Percentiles rank a stretch among this genome's conserved stretches.
Evolutionary conservation across 2,113 vertebrate genomes (phyloP).

Genomic region (Epinephelus moara): DNA sequence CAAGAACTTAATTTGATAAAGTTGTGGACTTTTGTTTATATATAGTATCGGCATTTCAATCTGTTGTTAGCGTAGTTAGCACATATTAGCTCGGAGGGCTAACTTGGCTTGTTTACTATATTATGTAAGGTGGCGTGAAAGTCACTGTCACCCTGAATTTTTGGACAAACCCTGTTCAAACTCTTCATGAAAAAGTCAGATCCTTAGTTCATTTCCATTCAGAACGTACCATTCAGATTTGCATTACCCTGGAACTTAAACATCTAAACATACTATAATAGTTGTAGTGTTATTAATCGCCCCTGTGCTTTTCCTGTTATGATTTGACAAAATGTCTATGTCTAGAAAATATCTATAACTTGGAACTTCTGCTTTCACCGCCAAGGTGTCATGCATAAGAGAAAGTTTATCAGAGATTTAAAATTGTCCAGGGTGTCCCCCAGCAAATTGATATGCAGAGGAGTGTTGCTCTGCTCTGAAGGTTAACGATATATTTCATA

Average conservation of each 20-base stretch:
- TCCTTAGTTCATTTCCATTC: background rate
- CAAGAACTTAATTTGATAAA: no score
- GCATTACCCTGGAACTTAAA: no score
- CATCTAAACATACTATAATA: background rate
- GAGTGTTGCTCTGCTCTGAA: background rate
- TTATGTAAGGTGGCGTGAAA: no score
- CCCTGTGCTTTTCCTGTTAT: background rate
- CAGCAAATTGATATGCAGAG: background rate
- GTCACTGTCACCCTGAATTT: no score
- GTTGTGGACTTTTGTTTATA: no score
- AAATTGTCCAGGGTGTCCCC: background rate
- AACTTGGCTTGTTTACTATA: no score
- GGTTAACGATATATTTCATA: slow-evolving; percentile 13
- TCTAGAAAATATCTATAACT: background rate
- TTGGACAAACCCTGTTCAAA: no score
- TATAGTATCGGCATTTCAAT: no score
- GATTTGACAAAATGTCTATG: background rate
- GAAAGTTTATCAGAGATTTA: background rate
- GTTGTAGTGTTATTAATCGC: background rate
- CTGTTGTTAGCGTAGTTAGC: no score
- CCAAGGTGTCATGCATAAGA: background rate
- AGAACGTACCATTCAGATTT: background rate
- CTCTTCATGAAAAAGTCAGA: no score
- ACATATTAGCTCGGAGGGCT: no score
- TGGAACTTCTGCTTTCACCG: background rate